phyloP scores from a whole-genome alignment of 2,888 invertebrate genomes.

The Dynastes grantii region DNA sequence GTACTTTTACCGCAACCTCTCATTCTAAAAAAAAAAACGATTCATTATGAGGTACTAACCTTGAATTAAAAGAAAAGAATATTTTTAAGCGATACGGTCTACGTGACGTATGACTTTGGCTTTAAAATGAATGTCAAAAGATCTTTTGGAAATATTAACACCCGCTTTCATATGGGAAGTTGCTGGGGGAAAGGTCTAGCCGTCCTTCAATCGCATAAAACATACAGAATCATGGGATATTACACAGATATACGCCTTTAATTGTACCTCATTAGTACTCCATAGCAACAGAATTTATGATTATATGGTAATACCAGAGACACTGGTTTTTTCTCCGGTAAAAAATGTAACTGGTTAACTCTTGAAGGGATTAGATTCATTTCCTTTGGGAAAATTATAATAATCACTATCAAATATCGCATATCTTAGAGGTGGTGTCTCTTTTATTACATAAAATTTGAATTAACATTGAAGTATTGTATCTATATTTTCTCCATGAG shows the following conservation, averaged over 20 bases:
- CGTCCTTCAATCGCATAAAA: conserved; percentile 21
- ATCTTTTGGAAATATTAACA: conserved; percentile 25
- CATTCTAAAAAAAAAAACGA: background rate
- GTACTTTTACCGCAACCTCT: conserved; percentile 26
- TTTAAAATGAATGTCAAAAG: conserved; percentile 30
- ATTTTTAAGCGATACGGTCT: background rate
- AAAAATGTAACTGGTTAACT: background rate
- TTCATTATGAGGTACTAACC: conserved; percentile 20
- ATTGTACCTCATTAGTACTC: conserved; percentile 2
- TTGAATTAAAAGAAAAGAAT: conserved; percentile 35
- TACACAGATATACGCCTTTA: conserved; percentile 7
- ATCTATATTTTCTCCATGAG: too few relatives aligned
- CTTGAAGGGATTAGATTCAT: background rate
- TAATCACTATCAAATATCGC: too few relatives aligned
- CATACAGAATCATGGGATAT: conserved; percentile 18
- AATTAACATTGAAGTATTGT: too few relatives aligned
- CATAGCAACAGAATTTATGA: background rate
- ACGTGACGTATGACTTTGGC: background rate
- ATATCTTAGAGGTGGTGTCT: too few relatives aligned
- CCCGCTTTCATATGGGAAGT: conserved; percentile 32
- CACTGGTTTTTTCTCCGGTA: too few relatives aligned
- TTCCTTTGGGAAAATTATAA: too few relatives aligned
- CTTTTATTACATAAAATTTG: too few relatives aligned
- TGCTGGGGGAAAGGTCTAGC: conserved; percentile 13
- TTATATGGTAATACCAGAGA: background rate